Conservation (phyloP, 2,797 vertebrate species). For the Sebastes hubbsi region DNA sequence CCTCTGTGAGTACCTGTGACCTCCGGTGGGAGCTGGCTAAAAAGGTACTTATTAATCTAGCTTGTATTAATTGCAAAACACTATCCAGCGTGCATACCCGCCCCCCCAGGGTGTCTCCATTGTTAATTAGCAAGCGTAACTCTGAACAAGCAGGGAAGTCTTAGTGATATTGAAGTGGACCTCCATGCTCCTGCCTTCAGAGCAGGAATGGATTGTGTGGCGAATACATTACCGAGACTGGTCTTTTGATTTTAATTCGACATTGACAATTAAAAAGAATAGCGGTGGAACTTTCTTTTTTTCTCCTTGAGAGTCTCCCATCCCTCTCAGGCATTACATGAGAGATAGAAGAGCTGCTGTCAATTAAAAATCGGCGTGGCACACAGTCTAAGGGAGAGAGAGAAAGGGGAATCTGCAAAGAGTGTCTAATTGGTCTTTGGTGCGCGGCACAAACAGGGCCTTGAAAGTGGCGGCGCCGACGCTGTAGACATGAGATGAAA, state of each 20-base stretch:
- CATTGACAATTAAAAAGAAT: constrained; percentile 62
- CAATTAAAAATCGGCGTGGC: constrained; percentile 54
- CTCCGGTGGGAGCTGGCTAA: constrained; percentile 47
- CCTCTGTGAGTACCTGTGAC: constrained; percentile 43
- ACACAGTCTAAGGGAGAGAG: constrained; percentile 5
- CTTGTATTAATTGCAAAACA: constrained; percentile 76
- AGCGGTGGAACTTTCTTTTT: constrained; percentile 19
- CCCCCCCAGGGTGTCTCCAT: constrained; percentile 26
- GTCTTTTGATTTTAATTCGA: constrained; percentile 49
- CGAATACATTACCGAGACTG: constrained; percentile 43
- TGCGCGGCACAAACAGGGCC: constrained; percentile 29
- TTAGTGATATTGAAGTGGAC: constrained; percentile 40
- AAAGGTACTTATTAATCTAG: constrained; percentile 66
- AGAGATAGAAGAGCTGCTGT: constrained; percentile 47
- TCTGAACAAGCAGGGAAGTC: constrained; percentile 47
- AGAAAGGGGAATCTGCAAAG: constrained; percentile 24
- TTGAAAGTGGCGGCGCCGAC: constrained; percentile 28
- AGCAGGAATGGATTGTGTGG: constrained; percentile 20
- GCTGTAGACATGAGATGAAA: constrained; percentile 36
- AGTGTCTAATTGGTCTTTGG: constrained; percentile 71
- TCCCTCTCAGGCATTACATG: constrained; percentile 35
- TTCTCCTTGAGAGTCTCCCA: constrained; percentile 37
- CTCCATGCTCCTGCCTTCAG: constrained; percentile 28
- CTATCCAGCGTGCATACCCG: constrained; percentile 17
- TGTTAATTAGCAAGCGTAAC: constrained; percentile 71